These are phyloP conservation scores for Pseudochirops cupreus DNA, from an alignment of 2,797 vertebrate genomes.

Conservation along the genomic window DNA sequence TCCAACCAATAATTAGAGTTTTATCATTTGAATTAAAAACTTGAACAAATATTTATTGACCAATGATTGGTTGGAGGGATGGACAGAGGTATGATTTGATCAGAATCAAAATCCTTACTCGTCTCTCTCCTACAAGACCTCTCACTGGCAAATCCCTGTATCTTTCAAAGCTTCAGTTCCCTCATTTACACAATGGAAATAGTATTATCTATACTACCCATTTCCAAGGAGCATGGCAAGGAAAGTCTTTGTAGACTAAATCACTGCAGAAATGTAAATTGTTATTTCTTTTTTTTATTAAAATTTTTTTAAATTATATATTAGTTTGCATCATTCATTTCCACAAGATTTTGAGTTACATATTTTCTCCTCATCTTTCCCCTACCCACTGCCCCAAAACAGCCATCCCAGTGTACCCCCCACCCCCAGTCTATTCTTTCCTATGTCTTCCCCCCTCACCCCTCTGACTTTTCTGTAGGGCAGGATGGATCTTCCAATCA, in stretches of 20 bases:
- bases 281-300: not conserved
- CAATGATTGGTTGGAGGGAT: not conserved
- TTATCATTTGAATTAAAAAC: not conserved
- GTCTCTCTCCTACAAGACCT: not conserved
- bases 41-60: not conserved
- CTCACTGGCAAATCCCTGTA: not conserved
- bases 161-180: not conserved
- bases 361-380: too few relatives aligned
- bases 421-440: too few relatives aligned
- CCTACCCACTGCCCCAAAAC: too few relatives aligned
- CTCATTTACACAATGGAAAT: not conserved
- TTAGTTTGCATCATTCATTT: too few relatives aligned
- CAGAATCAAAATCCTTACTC: not conserved
- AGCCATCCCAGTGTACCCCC: too few relatives aligned
- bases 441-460: too few relatives aligned
- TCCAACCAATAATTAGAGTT: not conserved
- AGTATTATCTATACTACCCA: not conserved
- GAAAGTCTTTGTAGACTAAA: not conserved
- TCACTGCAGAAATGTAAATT: not conserved
- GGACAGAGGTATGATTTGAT: not conserved
- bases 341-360: too few relatives aligned
- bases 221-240: not conserved
- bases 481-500: too few relatives aligned
- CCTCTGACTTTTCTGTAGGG: too few relatives aligned
- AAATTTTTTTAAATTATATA: too few relatives aligned